A percentile compares a stretch with the other conserved stretches of the same genome.
phyloP scores from a whole-genome alignment of 2,797 vertebrate genomes.

The Microctenopoma steveboyesi region DNA sequence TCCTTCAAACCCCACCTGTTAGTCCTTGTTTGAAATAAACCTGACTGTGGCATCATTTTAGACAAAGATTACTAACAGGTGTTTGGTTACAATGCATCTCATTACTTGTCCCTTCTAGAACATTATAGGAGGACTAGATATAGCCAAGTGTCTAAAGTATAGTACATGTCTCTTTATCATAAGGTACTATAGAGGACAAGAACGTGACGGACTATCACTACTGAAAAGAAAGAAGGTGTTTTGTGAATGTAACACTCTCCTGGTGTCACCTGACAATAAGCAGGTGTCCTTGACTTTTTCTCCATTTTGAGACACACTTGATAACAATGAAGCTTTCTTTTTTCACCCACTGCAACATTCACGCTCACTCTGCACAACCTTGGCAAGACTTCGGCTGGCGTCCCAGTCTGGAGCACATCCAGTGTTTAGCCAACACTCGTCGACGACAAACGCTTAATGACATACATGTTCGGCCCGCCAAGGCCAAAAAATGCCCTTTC shows the following conservation, averaged over 20 bases:
- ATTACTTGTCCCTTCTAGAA: not conserved
- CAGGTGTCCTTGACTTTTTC: conserved; percentile 50
- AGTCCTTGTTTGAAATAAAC: too few relatives aligned
- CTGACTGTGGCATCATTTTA: too few relatives aligned
- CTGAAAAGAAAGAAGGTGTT: not conserved
- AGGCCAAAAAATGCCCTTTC: conserved; percentile 57
- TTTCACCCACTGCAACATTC: conserved; percentile 30
- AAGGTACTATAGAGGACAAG: conserved; percentile 2
- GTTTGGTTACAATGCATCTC: not conserved
- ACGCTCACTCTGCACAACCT: conserved; percentile 17
- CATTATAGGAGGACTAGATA: not conserved
- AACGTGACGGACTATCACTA: conserved; percentile 3
- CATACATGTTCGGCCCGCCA: conserved; percentile 48
- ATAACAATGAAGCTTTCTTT: conserved; percentile 20
- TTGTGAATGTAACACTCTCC: not conserved
- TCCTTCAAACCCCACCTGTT: too few relatives aligned
- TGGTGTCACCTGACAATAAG: conserved; percentile 60
- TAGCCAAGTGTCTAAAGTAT: not conserved
- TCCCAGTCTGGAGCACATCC: conserved; percentile 37
- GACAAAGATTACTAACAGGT: too few relatives aligned
- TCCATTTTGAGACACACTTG: conserved; percentile 2
- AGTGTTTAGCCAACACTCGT: conserved; percentile 55
- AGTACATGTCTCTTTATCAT: conserved; percentile 24
- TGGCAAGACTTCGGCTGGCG: conserved; percentile 29
- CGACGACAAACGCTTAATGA: conserved; percentile 62